Evolutionary conservation across 2,888 invertebrate genomes (phyloP), one percentile per base, ranked within the genome.

Genomic region (Tiliacea aurago): DNA sequence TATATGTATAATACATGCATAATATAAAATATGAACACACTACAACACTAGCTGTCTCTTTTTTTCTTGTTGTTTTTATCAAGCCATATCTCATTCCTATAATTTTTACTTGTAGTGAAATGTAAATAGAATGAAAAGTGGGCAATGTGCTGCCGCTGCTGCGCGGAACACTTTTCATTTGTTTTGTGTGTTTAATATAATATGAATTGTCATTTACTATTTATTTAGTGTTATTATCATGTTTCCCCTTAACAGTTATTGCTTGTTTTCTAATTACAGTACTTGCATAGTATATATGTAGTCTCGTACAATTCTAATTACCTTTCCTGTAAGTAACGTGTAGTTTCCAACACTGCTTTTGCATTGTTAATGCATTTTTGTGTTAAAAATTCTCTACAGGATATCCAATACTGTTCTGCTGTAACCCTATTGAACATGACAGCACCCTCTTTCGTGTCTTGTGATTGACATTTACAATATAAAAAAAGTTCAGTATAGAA

Each of bases 281-380:
- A 15, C 28, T 45, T 51, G 11, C 37, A 41, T 45, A 45, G 2
- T n/a, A 41, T 6, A 37, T 59, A 23, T 41, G 28, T 47, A n/a
- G n/a, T 43, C 47, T 70, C 20, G 15, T 73, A 15, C 13, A 53
- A 37, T 62, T 73, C 13, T 63, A 45, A 80, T 58, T 6, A 41
- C 20, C 28, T 15, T 51, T 58, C 15, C 51, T 15, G 51, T 45
- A 33, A 9, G 59, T 43, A 55, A 18, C 10, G 28, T 51, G 15
- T 28, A 33, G 72, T 55, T 61, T 43, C 41, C 13, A 5, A 13
- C 20, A 33, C 45, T 23, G 41, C 20, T n/a, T 23, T 20, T 59
- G 71, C 41, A 61, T 70, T 71, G 15, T 61, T 61, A 20, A 70
- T 78, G 58, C 77, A 28, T 13, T 76, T 76, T n/a, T 47, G 13